These are phyloP conservation scores for Muscicapa adusta DNA, from an alignment of 2,113 vertebrate genomes.

Conservation along the genomic window DNA sequence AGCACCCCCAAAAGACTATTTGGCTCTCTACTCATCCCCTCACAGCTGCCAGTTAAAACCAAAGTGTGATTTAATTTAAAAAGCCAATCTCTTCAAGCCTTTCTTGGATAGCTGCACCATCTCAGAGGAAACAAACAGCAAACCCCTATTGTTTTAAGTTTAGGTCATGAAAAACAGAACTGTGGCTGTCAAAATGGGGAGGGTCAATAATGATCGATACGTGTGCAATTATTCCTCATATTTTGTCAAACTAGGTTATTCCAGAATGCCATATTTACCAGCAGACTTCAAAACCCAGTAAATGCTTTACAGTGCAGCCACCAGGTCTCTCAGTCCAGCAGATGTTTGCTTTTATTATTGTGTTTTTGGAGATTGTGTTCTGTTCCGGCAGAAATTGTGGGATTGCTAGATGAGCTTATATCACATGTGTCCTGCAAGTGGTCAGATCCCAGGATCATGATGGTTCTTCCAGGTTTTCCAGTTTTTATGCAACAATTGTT, in stretches of 20 bases:
- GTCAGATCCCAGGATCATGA: background rate
- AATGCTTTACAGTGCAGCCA: background rate
- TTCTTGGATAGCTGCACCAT: background rate
- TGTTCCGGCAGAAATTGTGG: background rate
- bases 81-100: background rate
- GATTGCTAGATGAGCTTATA: accelerated
- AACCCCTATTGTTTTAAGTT: background rate
- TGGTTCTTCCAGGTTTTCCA: background rate
- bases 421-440: background rate
- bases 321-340: background rate
- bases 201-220: accelerated
- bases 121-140: background rate
- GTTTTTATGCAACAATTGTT: background rate
- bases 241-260: background rate
- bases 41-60: background rate
- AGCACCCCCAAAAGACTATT: background rate
- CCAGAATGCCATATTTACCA: background rate
- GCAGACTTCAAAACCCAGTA: background rate
- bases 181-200: background rate
- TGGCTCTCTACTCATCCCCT: background rate
- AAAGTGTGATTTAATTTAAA: background rate
- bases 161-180: background rate
- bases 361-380: background rate
- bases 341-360: background rate
- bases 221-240: background rate